A percentile compares a stretch with the other conserved stretches of the same genome.
phyloP scores from a whole-genome alignment of 2,797 vertebrate genomes.

The Decapterus maruadsi region DNA sequence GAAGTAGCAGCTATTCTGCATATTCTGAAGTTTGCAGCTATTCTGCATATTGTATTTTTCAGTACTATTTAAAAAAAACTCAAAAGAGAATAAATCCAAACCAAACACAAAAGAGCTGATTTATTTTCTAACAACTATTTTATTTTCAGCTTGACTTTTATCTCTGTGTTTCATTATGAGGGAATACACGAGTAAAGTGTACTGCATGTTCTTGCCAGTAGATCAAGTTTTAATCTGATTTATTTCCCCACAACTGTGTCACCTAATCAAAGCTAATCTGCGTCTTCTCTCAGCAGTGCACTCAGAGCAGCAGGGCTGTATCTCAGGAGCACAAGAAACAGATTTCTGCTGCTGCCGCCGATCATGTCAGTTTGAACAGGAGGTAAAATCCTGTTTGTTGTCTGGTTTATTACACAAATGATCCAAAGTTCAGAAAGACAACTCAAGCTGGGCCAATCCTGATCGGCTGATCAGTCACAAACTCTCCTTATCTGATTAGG shows the following conservation, averaged over 20 bases:
- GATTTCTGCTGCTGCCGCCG: conserved; percentile 8
- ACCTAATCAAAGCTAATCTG: conserved; percentile 38
- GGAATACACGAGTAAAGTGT: conserved; percentile 5
- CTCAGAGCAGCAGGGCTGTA: background rate
- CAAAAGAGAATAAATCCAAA: no score
- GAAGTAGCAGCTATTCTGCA: no score
- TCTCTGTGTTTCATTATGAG: background rate
- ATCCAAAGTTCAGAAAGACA: no score
- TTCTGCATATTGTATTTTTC: no score
- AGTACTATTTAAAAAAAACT: no score
- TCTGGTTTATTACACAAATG: background rate
- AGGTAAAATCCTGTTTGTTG: background rate
- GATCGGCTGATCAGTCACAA: no score
- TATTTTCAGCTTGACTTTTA: background rate
- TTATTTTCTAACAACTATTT: background rate
- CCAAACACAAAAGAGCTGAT: background rate
- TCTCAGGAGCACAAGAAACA: conserved; percentile 9
- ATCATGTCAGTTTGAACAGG: background rate
- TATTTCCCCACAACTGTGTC: conserved; percentile 19
- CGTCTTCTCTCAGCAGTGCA: conserved; percentile 11
- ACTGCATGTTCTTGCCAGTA: conserved; percentile 21
- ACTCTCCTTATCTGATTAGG: no score
- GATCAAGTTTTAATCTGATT: conserved; percentile 30
- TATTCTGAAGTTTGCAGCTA: no score
- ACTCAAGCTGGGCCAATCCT: no score